Percentiles rank a stretch among this genome's conserved stretches.
Conservation (phyloP, 2,888 invertebrate genomes). For the Ichneumoninae sp. region DNA sequence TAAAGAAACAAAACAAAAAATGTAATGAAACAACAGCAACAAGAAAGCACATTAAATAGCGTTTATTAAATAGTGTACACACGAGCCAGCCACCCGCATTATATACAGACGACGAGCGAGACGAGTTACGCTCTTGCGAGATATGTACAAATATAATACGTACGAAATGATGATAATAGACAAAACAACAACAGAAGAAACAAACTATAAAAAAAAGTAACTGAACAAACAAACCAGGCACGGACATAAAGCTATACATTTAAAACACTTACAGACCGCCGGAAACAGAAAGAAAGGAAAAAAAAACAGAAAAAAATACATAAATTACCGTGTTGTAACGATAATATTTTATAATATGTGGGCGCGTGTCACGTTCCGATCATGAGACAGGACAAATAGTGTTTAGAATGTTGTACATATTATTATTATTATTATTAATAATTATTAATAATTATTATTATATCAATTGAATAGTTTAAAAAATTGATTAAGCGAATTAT, state of each 20-base stretch:
- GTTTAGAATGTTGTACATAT: constrained; percentile 81
- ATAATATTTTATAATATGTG: constrained; percentile 76
- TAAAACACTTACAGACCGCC: constrained; percentile 43
- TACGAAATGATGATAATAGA: constrained; percentile 47
- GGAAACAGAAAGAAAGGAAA: constrained; percentile 31
- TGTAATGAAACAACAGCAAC: constrained; percentile 45
- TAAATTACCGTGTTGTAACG: constrained; percentile 65
- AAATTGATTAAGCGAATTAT: constrained; percentile 79
- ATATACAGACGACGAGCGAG: constrained; percentile 49
- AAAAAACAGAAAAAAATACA: constrained; percentile 25
- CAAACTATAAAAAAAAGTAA: constrained; percentile 43
- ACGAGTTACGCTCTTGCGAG: constrained; percentile 45
- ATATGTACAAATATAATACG: constrained; percentile 64
- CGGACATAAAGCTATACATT: constrained; percentile 46
- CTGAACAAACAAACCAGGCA: constrained; percentile 41
- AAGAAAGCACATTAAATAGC: constrained; percentile 60
- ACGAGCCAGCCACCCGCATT: constrained; percentile 64
- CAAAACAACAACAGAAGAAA: constrained; percentile 31
- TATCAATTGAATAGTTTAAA: constrained; percentile 81
- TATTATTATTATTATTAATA: constrained; percentile 79
- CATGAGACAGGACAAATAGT: constrained; percentile 76
- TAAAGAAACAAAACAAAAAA: constrained; percentile 54
- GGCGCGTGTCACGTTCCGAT: constrained; percentile 77
- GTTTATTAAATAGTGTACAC: constrained; percentile 55
- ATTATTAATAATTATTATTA: constrained; percentile 80